Evolutionary conservation across 2,113 vertebrate genomes (phyloP).

Genomic region (Tupaia chinensis): DNA sequence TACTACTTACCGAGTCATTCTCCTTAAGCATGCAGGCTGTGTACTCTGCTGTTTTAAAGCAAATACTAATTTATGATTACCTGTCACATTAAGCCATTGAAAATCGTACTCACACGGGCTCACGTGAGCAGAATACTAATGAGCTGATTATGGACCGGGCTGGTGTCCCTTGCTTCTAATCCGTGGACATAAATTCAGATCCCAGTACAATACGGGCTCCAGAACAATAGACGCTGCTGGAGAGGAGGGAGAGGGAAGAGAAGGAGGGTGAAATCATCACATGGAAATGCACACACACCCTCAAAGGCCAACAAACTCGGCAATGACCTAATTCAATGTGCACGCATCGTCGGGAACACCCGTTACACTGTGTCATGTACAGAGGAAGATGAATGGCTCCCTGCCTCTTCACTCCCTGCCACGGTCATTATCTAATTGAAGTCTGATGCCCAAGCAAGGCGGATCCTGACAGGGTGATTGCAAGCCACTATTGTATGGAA

Average conservation of each 20-base stretch:
- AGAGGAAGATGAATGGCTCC: slow-evolving; percentile 72
- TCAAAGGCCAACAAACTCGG: slow-evolving; percentile 69
- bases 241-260: slow-evolving; percentile 24
- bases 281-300: slow-evolving; percentile 75
- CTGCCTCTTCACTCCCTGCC: slow-evolving; percentile 68
- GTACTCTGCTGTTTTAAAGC: slow-evolving; percentile 88
- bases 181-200: slow-evolving; percentile 83
- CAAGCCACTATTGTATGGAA: slow-evolving; percentile 52
- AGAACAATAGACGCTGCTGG: slow-evolving; percentile 73
- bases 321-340: slow-evolving; percentile 75
- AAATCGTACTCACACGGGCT: slow-evolving; percentile 87
- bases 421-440: slow-evolving; percentile 79
- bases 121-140: slow-evolving; percentile 87
- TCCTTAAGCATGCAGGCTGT: slow-evolving; percentile 85
- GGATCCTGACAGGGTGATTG: slow-evolving; percentile 35
- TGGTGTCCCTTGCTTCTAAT: slow-evolving; percentile 79
- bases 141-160: slow-evolving; percentile 83
- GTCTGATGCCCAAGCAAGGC: slow-evolving; percentile 71
- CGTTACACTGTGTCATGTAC: slow-evolving; percentile 57
- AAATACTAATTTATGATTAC: slow-evolving; percentile 93
- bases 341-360: slow-evolving; percentile 61
- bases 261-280: slow-evolving; percentile 61
- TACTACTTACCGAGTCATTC: slow-evolving; percentile 83
- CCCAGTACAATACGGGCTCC: slow-evolving; percentile 63
- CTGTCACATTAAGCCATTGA: slow-evolving; percentile 90